Base-by-base conservation (phyloP, 2,888 invertebrate genomes). In the Torymus tubicola region DNA sequence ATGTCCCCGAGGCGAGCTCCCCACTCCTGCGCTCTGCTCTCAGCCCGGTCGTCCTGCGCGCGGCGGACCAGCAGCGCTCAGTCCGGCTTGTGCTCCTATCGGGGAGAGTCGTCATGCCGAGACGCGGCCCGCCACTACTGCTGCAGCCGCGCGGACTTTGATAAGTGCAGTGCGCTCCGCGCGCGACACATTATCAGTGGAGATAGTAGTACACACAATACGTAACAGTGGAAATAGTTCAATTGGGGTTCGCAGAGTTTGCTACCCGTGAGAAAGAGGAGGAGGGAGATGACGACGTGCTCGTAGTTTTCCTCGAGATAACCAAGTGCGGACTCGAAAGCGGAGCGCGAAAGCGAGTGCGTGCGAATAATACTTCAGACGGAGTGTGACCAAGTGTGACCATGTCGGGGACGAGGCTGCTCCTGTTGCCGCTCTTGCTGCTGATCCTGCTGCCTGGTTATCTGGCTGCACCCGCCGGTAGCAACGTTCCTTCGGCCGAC, bases 401-500 rank as follows among this genome's bases (percentile, higher is more conserved):
- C 42, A 42, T 42, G 42, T 42, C 42, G 42, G 42, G 42, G 42
- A 42, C 42, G 42, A 42, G 42, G 42, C 42, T 42, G 42, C 42
- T 42, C 8, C 42, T 42, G 1, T 21, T 1, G 21, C 21, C 21
- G 42, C 42, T 42, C 8, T 8, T 42, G 42, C 5, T 42, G 58
- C 24, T n/a, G 55, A 42, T 42, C 42, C 81, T 78, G 81, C 77
- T 80, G 83, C 63, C 73, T 84, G 50, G 64, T 82, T 80, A 83
- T 83, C 75, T 83, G 83, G 75, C 86, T 70, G 86, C 87, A 42
- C 85, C 86, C 60, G 84, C 86, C 57, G 85, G 85, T 81, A 82
- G 81, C 67, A 83, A 74, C 58, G 70, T 57, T 70, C 87, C 87
- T n/a, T 84, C 86, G 53, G 90, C 87, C 21, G 90, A 90, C 83